phyloP scores from a whole-genome alignment of 2,113 vertebrate species.

The Aspidoscelis tigris region DNA sequence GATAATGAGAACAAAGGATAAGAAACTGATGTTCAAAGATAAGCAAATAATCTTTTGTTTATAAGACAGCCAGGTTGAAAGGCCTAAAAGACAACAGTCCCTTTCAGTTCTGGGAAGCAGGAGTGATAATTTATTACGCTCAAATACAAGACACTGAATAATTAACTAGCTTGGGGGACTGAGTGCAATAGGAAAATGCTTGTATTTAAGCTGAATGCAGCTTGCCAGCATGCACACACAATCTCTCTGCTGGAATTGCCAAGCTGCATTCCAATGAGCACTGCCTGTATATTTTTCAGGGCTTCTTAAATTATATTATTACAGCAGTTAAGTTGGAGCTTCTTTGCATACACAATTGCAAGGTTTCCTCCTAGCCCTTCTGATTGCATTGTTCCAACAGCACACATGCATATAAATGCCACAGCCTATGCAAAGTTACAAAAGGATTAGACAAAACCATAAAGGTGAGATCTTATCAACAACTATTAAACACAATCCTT shows the following conservation, averaged over 20 bases:
- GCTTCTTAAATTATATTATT: not conserved
- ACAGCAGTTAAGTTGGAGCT: not conserved
- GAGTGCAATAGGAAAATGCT: slow-evolving; percentile 9
- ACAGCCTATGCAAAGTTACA: not conserved
- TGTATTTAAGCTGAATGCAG: slow-evolving; percentile 2
- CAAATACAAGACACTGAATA: slow-evolving; percentile 28
- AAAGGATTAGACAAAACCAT: not conserved
- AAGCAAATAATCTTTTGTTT: slow-evolving; percentile 37
- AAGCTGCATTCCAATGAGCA: not conserved
- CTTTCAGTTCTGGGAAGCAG: slow-evolving; percentile 30
- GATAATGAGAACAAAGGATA: slow-evolving; percentile 26
- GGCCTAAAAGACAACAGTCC: not conserved
- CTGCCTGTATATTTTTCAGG: not conserved
- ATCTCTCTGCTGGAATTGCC: not conserved
- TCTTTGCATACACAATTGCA: not conserved
- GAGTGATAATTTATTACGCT: slow-evolving; percentile 39
- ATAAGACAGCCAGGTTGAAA: slow-evolving; percentile 24
- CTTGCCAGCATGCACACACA: not conserved
- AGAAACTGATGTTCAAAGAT: slow-evolving; percentile 23
- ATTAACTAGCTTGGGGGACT: slow-evolving; percentile 22
- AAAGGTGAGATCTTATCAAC: not conserved
- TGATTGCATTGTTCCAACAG: not conserved
- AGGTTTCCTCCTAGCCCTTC: not conserved
- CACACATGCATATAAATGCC: not conserved
- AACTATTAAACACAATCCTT: not conserved